Percentiles rank a stretch among this genome's conserved stretches.
Conservation (phyloP, 2,797 vertebrate species). For the Tarsius wallacei region DNA sequence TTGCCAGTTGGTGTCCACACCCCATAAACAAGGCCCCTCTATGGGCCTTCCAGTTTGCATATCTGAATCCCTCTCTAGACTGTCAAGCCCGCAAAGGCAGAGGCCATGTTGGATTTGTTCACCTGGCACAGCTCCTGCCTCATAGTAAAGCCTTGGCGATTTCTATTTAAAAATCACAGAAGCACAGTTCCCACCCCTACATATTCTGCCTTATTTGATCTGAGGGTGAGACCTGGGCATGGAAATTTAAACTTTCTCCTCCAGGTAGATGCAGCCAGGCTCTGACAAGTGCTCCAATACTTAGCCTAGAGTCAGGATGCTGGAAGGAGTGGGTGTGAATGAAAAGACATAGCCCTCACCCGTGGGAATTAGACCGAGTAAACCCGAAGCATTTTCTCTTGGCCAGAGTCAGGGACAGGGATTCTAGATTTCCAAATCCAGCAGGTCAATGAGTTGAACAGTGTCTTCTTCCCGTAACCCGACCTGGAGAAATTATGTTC, state of each 20-base stretch:
- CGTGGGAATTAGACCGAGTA: neutral
- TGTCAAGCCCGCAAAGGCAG: neutral
- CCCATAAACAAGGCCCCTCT: neutral
- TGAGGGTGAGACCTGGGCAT: neutral
- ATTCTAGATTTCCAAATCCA: neutral
- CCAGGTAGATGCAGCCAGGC: neutral
- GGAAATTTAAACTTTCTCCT: neutral
- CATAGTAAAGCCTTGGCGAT: neutral
- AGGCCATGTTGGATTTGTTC: neutral
- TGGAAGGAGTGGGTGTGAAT: no score
- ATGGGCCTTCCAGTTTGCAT: neutral
- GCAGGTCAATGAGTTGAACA: neutral
- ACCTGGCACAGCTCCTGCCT: rapidly evolving
- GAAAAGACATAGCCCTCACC: neutral
- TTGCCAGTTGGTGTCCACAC: neutral
- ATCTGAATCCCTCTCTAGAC: neutral
- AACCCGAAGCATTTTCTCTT: neutral
- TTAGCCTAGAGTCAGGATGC: neutral
- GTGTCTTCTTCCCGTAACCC: neutral
- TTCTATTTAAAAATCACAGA: no score
- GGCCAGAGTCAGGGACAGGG: neutral
- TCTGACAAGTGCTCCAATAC: neutral
- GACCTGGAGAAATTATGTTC: neutral
- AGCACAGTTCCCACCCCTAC: no score
- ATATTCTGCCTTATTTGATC: neutral